phyloP scores from a whole-genome alignment of 2,797 vertebrate genomes.

The Hybognathus amarus region DNA sequence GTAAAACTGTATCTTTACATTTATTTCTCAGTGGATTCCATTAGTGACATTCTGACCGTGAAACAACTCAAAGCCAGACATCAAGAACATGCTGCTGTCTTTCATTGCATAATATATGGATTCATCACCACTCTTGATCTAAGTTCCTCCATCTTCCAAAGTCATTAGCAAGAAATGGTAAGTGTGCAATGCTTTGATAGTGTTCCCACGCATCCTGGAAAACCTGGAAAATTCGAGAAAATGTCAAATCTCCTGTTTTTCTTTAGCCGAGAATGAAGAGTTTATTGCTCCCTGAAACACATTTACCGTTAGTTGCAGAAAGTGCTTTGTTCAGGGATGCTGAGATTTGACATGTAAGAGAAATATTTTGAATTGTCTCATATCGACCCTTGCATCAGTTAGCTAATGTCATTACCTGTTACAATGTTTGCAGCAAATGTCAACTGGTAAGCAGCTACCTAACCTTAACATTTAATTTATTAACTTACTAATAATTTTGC shows the following conservation, averaged over 20 bases:
- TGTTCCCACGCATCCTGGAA: not conserved
- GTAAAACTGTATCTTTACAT: not conserved
- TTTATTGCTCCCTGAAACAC: too few species aligned
- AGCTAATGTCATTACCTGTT: not conserved
- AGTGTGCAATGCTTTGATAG: slow-evolving; percentile 52
- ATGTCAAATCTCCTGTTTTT: too few species aligned
- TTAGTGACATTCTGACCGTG: slow-evolving; percentile 90
- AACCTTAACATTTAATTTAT: not conserved
- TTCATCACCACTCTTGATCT: slow-evolving; percentile 89
- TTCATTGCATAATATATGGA: slow-evolving; percentile 88
- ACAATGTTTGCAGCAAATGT: not conserved
- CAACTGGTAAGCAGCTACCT: not conserved
- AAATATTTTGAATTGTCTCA: too few species aligned
- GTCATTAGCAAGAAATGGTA: slow-evolving; percentile 89
- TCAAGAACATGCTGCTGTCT: slow-evolving; percentile 73
- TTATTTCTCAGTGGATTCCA: slow-evolving; percentile 81
- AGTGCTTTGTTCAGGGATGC: too few species aligned
- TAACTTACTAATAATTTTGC: too few species aligned
- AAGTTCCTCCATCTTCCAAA: slow-evolving; percentile 81
- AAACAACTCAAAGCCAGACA: slow-evolving; percentile 83
- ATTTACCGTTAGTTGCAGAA: too few species aligned
- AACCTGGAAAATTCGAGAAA: not conserved
- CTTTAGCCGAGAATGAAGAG: too few species aligned
- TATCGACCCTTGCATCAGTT: not conserved
- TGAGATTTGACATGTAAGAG: too few species aligned